Evolutionary conservation across 2,888 invertebrate species (phyloP).

Genomic region (Aphidius colemani): DNA sequence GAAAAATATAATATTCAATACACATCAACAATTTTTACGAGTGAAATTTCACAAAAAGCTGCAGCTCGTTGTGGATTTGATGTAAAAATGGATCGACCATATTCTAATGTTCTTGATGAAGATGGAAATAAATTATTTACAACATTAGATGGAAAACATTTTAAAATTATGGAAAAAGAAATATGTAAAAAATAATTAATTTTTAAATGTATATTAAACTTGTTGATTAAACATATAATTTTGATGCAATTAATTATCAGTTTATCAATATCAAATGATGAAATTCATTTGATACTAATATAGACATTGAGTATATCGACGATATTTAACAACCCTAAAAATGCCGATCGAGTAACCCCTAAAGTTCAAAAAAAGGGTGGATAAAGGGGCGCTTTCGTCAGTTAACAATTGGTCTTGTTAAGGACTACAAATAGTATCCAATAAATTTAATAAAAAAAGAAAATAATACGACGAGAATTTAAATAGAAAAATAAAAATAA

Average conservation of each 20-base stretch:
- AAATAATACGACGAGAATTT: too few species aligned
- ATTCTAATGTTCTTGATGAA: constrained; percentile 33
- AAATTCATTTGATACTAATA: too few species aligned
- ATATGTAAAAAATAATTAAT: not conserved
- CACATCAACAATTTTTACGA: constrained; percentile 44
- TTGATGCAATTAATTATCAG: too few species aligned
- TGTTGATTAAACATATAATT: too few species aligned
- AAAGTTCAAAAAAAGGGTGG: too few species aligned
- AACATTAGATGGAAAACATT: constrained; percentile 39
- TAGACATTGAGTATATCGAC: too few species aligned
- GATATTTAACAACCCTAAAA: too few species aligned
- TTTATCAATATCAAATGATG: too few species aligned
- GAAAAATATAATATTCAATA: constrained; percentile 38
- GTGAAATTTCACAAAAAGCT: constrained; percentile 39
- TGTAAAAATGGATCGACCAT: constrained; percentile 31
- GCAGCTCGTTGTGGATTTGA: constrained; percentile 44
- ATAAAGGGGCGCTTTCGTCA: too few species aligned
- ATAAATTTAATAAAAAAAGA: constrained; percentile 21
- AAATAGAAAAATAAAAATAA: constrained; percentile 29
- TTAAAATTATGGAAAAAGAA: constrained; percentile 22
- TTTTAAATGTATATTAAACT: too few species aligned
- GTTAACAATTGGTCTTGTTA: not conserved
- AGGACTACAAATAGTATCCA: not conserved
- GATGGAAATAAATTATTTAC: constrained; percentile 39
- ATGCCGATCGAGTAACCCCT: too few species aligned